Evolutionary conservation across 2,797 vertebrate species (phyloP), one percentile per base, ranked within the genome.

Genomic region (Sciurus carolinensis): DNA sequence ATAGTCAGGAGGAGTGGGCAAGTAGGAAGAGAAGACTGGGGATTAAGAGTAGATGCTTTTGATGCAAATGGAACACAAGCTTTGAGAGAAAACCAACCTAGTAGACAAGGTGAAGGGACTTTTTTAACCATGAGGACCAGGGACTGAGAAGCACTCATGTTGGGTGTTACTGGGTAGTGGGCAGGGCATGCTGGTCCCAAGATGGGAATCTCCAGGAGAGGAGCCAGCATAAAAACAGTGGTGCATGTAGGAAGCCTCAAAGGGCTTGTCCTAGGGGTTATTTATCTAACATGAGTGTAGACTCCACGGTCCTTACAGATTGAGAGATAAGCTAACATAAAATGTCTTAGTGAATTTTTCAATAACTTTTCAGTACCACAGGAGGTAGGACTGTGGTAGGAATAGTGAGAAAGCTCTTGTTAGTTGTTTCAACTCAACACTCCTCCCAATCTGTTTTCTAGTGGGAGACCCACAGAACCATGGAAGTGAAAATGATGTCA

Each of bases 311-410:
- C 7, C n/a, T 69, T 24, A 52, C 69, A 94, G 92, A 67, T 13
- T 30, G 17, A 79, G 42, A 83, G 36, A 57, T 36, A 77, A 86
- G 81, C 24, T 47, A 52, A 66, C 24, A 1, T 24, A 86, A 84
- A 90, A 94, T 79, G 57, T 88, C 44, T 82, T 90, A n/a, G 57
- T 90, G 86, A 92, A 83, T 50, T 33, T 76, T 88, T 64, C 30
- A 9, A 39, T 62, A 20, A 54, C 30, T 79, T 83, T 80, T 96
- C 75, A 83, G 47, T 57, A 66, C 28, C 39, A 2, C 0, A 13
- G 59, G 28, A 79, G 50, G 42, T 22, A 14, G 44, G 54, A 33
- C 50, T 87, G 30, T 8, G 2, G 57, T 67, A 18, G 47, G 50
- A 93, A 94, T 39, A 71, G 44, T n/a, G 10, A 30, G 17, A 44